Evolutionary conservation across 2,888 invertebrate species (phyloP).

Genomic region (Cantharis nigra): DNA sequence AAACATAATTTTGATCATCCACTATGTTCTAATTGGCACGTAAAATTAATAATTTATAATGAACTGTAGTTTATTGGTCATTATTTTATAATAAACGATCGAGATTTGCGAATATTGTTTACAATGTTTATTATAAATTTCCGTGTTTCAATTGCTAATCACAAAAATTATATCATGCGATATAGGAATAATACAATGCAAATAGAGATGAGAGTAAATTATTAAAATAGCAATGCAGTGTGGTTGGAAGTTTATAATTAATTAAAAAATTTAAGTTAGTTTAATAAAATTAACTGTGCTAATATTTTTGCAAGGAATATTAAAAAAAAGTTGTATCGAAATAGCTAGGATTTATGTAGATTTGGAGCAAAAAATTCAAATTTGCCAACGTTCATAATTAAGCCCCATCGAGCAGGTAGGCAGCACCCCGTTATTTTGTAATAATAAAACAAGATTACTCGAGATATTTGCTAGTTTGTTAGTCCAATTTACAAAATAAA

Average conservation of each 20-base stretch:
- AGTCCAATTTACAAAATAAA: constrained; percentile 1
- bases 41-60: neutral
- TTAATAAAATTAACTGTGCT: neutral
- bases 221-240: neutral
- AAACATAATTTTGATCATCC: neutral
- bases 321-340: too few relatives aligned
- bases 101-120: neutral
- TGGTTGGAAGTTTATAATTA: neutral
- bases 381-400: neutral
- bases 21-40: neutral
- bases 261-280: neutral
- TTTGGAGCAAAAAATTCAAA: neutral
- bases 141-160: neutral
- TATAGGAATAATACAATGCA: neutral
- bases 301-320: neutral
- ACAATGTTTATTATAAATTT: neutral
- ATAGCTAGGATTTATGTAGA: too few relatives aligned
- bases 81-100: neutral
- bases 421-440: neutral
- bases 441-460: neutral
- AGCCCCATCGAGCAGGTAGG: neutral
- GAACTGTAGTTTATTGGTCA: neutral
- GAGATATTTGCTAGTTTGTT: constrained; percentile 1
- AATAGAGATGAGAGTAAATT: neutral
- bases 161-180: neutral